Evolutionary conservation across 1,140 invertebrate species (phyloP), one percentile per base, ranked within the genome.

Genomic region (Sycophila sp.): DNA sequence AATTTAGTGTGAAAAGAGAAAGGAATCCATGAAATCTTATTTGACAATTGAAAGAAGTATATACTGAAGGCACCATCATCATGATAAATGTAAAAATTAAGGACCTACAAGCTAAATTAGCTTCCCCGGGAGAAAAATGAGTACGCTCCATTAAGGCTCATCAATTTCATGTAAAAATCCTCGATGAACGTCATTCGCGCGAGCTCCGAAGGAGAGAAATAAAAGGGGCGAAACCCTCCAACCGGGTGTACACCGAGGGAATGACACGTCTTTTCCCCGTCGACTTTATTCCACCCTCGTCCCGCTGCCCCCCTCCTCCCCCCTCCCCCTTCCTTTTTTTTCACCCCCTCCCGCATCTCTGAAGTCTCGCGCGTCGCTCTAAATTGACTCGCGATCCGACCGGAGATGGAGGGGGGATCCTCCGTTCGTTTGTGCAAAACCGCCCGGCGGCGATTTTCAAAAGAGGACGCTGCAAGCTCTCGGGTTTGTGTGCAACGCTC

Each of bases 371-470:
- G 19, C 24, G 49, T 22, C 30, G 60, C 58, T 60, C 65, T 67
- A 74, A 76, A 74, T 76, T 76, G 71, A 74, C 68, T 63, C 8
- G 72, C 76, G 73, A 76, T 76, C 71, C 63, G 22, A n/a, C 70
- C 68, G n/a, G 69, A 73, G 66, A 72, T 77, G 76, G 76, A 74
- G n/a, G n/a, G n/a, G n/a, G n/a, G n/a, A 72, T 72, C 58, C 68
- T 73, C n/a, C 64, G 60, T 77, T 73, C 73, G 70, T 76, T 77
- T 74, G 73, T 73, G n/a, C n/a, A 56, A 78, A 62, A 17, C 30
- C 45, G 17, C 22, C 15, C 30, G 2, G 30, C 17, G 11, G 30
- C 13, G 26, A 49, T 63, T 63, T 34, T 28, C 26, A 30, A 49
- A 26, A 1, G 28, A 2, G 19, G 45, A 63, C 30, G 30, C n/a